Conservation (phyloP, 2,113 vertebrate genomes). For the Scartelaos histophorus region DNA sequence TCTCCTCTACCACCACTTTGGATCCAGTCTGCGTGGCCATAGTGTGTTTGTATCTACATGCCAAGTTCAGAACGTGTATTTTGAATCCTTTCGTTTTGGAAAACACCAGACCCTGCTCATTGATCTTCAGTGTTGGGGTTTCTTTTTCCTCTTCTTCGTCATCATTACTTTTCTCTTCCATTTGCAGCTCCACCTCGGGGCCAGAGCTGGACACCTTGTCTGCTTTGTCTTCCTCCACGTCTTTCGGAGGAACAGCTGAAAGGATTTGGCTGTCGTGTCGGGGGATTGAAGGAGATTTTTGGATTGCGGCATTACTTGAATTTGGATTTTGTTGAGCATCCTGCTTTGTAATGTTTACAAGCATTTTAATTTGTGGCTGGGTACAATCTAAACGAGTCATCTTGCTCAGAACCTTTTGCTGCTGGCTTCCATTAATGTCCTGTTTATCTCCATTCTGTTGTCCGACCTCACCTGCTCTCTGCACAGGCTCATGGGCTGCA, state of each 20-base stretch:
- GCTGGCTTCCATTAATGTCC: neutral
- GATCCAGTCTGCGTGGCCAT: constrained; percentile 74
- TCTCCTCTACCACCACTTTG: constrained; percentile 53
- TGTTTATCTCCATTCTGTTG: constrained; percentile 26
- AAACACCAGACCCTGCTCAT: neutral
- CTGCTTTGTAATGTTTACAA: neutral
- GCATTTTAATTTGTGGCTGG: neutral
- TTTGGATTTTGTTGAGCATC: neutral
- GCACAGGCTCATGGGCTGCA: neutral
- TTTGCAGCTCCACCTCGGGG: constrained; percentile 53
- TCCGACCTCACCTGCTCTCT: neutral
- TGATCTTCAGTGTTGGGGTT: neutral
- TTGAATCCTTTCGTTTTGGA: constrained; percentile 23
- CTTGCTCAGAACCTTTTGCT: constrained; percentile 3
- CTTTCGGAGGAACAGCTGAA: constrained; percentile 8
- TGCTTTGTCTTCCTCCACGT: neutral
- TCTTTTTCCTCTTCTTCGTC: neutral
- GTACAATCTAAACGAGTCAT: constrained; percentile 10
- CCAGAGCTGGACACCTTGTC: constrained; percentile 53
- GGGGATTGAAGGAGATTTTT: constrained; percentile 12
- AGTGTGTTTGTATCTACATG: constrained; percentile 50
- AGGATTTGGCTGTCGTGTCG: constrained; percentile 8
- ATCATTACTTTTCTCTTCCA: neutral
- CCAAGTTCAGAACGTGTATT: constrained; percentile 32
- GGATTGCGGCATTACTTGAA: neutral